Conservation (phyloP, 2,797 vertebrate species). For the Apodemus agrarius region DNA sequence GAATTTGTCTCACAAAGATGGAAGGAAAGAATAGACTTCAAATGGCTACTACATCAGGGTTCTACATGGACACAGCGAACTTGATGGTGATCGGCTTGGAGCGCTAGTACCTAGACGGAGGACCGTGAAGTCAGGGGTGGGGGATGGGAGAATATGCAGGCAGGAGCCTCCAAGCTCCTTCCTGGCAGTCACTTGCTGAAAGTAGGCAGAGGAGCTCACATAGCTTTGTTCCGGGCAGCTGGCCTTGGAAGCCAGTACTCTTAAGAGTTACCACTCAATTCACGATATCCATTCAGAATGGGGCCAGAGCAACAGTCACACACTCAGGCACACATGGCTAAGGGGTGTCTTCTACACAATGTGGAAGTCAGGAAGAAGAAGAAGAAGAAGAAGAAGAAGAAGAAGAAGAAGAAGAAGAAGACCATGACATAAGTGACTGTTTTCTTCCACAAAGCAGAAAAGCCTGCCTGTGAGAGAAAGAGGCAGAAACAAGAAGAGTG, state of each 20-base stretch:
- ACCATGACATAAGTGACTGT: neutral
- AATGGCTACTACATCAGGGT: neutral
- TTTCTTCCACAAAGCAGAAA: neutral
- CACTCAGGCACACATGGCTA: neutral
- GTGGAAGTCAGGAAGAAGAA: neutral
- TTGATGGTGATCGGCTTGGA: neutral
- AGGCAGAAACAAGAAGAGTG: neutral
- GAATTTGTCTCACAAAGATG: neutral
- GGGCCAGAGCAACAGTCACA: neutral
- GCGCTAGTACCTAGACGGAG: too few relatives aligned
- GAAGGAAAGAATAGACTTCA: neutral
- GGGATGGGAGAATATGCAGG: neutral
- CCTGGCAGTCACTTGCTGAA: rapidly evolving
- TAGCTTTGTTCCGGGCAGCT: neutral
- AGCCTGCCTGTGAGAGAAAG: neutral
- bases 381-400: neutral
- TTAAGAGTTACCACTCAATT: neutral
- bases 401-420: neutral
- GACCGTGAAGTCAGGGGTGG: rapidly evolving
- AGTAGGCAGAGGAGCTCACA: neutral
- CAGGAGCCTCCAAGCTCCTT: neutral
- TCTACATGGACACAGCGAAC: neutral
- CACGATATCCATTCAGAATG: neutral
- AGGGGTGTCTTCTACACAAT: neutral
- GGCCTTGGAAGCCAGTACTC: too few relatives aligned